These are phyloP conservation scores for Neopelma chrysocephalum DNA, from an alignment of 2,797 vertebrate genomes.

Conservation along the genomic window DNA sequence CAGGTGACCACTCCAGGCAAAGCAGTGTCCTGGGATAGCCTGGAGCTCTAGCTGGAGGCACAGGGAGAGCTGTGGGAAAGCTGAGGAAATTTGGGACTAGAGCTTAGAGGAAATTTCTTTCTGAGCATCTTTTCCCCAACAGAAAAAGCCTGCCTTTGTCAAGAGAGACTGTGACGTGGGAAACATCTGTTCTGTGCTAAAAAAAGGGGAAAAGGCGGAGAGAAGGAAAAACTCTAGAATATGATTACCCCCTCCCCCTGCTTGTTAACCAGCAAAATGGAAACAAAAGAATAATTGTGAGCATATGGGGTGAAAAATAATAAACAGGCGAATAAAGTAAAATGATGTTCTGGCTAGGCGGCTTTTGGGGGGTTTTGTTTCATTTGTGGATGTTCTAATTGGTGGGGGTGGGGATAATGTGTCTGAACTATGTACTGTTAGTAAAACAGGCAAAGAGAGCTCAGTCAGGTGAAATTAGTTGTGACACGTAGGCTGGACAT, in stretches of 20 bases:
- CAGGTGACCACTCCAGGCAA: not conserved
- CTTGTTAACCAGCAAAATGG: not conserved
- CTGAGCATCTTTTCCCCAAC: not conserved
- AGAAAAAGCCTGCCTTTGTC: constrained; percentile 41
- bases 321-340: not conserved
- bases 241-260: not conserved
- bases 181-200: constrained; percentile 54
- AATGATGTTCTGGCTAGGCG: not conserved
- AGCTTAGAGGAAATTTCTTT: not conserved
- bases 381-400: not conserved
- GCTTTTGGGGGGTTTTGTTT: not conserved
- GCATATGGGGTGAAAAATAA: not conserved
- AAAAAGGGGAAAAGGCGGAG: constrained; percentile 21
- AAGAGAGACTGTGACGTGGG: constrained; percentile 41
- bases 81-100: not conserved
- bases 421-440: not conserved
- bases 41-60: not conserved
- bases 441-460: not conserved
- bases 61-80: not conserved
- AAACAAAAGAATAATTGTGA: not conserved
- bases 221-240: not conserved
- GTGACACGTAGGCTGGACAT: not conserved
- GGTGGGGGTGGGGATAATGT: not conserved
- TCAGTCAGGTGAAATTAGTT: not conserved
- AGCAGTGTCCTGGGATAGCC: not conserved